Percentiles rank a stretch among this genome's conserved stretches.
Evolutionary conservation across 2,113 vertebrate genomes (phyloP).

Genomic region (Macaca fascicularis): DNA sequence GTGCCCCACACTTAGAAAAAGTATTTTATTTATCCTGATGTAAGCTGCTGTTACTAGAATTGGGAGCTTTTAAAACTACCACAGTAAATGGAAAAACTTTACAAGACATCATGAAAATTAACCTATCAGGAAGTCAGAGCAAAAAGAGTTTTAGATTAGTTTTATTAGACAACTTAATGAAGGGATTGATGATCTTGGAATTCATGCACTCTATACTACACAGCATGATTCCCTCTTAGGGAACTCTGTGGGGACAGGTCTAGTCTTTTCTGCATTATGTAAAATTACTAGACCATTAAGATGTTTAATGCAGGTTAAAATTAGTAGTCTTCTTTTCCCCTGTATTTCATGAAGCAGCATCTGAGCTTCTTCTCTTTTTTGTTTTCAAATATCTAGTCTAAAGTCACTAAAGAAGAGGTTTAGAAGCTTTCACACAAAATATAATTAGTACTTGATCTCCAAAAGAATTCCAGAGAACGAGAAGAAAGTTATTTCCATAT

Average conservation of each 20-base stretch:
- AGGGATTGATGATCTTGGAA: neutral
- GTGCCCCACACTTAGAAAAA: neutral
- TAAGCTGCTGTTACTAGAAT: neutral
- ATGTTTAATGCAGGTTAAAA: neutral
- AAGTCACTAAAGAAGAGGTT: neutral
- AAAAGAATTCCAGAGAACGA: constrained; percentile 10
- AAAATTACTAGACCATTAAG: neutral
- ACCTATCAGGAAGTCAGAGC: neutral
- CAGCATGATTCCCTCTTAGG: neutral
- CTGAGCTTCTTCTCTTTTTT: neutral
- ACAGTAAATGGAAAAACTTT: neutral
- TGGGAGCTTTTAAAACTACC: neutral
- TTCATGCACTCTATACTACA: neutral
- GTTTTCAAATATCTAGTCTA: neutral
- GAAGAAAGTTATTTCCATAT: neutral
- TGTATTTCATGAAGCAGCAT: neutral
- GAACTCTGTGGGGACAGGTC: neutral
- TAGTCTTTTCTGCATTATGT: neutral
- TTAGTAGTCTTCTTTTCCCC: neutral
- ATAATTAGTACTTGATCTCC: neutral
- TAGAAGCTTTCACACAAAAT: neutral
- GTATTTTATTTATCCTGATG: neutral
- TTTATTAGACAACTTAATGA: neutral
- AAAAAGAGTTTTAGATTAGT: neutral
- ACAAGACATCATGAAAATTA: neutral